Conservation (phyloP, 1,140 invertebrate species). For the Hormaphis cornu region DNA sequence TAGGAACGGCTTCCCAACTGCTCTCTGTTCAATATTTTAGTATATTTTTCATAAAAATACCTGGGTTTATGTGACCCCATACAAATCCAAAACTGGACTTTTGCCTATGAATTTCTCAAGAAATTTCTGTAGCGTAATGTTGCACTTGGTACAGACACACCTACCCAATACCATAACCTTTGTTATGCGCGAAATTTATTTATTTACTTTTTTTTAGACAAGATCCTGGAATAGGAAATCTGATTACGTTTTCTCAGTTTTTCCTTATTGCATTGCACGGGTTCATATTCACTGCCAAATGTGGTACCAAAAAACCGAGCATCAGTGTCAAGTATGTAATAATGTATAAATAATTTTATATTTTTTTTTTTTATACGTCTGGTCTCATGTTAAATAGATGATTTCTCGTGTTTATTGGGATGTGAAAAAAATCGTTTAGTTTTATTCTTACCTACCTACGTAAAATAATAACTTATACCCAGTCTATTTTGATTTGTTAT, state of each 20-base stretch:
- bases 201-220: constrained; percentile 48
- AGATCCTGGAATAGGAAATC: constrained; percentile 82
- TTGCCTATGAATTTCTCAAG: too few relatives aligned
- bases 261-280: constrained; percentile 81
- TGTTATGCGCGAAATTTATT: background rate
- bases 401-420: background rate
- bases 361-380: constrained; percentile 14
- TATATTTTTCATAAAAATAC: too few relatives aligned
- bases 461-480: background rate
- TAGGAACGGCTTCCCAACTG: too few relatives aligned
- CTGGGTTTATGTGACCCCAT: too few relatives aligned
- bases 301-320: constrained; percentile 63
- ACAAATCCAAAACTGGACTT: too few relatives aligned
- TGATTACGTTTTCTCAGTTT: constrained; percentile 91
- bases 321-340: constrained; percentile 48
- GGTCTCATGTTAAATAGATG: background rate
- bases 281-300: constrained; percentile 81
- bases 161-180: background rate
- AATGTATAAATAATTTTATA: background rate
- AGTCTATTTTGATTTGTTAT: too few relatives aligned
- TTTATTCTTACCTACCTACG: background rate
- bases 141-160: too few relatives aligned
- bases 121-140: background rate
- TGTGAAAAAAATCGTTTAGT: background rate
- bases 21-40: too few relatives aligned